phyloP scores from a whole-genome alignment of 2,888 invertebrate genomes.

The Microctonus brassicae region DNA sequence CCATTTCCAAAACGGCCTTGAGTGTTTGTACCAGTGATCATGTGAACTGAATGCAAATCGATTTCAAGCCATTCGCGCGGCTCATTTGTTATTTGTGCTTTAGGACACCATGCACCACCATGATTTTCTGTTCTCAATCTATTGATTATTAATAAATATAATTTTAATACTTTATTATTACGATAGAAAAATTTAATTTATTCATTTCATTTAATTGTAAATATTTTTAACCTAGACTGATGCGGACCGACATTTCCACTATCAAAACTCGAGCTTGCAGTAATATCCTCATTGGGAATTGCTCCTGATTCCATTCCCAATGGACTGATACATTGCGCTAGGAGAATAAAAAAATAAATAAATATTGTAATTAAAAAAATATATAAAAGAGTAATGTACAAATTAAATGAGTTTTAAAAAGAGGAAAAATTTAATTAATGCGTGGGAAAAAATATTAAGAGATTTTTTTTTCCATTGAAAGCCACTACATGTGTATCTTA shows the following conservation, averaged over 20 bases:
- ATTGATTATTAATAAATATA: constrained; percentile 40
- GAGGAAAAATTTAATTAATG: not conserved
- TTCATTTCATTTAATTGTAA: not conserved
- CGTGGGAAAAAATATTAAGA: not conserved
- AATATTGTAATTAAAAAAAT: too few relatives aligned
- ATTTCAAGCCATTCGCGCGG: constrained; percentile 74
- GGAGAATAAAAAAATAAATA: too few relatives aligned
- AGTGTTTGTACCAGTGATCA: constrained; percentile 76
- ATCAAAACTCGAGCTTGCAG: constrained; percentile 77
- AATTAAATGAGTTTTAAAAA: not conserved
- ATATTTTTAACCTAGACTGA: constrained; percentile 73
- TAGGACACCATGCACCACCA: constrained; percentile 84
- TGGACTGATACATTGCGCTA: constrained; percentile 74
- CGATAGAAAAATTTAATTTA: constrained; percentile 6
- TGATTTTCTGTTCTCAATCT: constrained; percentile 77
- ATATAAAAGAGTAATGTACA: constrained; percentile 32
- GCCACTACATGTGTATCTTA: not conserved
- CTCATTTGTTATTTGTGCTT: constrained; percentile 72
- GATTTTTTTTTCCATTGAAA: not conserved
- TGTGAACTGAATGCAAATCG: constrained; percentile 74
- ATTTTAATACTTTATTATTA: not conserved
- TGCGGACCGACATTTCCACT: constrained; percentile 76
- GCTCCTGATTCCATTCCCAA: constrained; percentile 77
- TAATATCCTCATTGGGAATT: constrained; percentile 75
- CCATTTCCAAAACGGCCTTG: constrained; percentile 82